phyloP scores from a whole-genome alignment of 2,797 vertebrate species.

The Kryptopterus vitreolus region DNA sequence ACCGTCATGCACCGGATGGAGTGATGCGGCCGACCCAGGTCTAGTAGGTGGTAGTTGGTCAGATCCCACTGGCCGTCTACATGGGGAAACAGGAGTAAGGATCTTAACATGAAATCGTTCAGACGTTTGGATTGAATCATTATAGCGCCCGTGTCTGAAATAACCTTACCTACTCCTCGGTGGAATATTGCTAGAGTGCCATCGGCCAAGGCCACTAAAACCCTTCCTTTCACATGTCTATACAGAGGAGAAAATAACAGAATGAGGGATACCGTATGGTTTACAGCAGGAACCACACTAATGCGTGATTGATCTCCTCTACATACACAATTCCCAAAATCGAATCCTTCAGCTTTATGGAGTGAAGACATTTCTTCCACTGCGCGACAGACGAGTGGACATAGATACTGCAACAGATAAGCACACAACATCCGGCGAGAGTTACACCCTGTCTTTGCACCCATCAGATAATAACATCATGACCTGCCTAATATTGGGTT shows the following conservation, averaged over 20 bases:
- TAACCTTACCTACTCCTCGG: conserved; percentile 86
- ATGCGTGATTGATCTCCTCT: background rate
- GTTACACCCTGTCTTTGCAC: background rate
- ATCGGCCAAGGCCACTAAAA: conserved; percentile 91
- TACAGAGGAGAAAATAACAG: background rate
- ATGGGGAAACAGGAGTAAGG: conserved; percentile 37
- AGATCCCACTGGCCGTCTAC: conserved; percentile 98
- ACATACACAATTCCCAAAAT: conserved; percentile 98
- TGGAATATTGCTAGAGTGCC: conserved; percentile 96
- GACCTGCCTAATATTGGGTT: too few relatives aligned
- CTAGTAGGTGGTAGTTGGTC: conserved; percentile 94
- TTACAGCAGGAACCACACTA: background rate
- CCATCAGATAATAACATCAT: too few relatives aligned
- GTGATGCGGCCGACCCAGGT: conserved; percentile 89
- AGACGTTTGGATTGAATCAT: background rate
- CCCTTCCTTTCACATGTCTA: conserved; percentile 96
- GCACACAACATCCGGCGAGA: background rate
- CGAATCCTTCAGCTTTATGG: conserved; percentile 96
- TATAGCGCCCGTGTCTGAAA: background rate
- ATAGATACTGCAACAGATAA: conserved; percentile 82
- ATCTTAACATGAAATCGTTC: background rate
- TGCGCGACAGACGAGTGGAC: conserved; percentile 97
- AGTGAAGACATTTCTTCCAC: conserved; percentile 96
- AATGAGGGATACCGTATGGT: background rate
- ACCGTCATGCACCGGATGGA: conserved; percentile 97